Base-by-base conservation (phyloP, 2,797 vertebrate genomes). In the Sebastes hubbsi region DNA sequence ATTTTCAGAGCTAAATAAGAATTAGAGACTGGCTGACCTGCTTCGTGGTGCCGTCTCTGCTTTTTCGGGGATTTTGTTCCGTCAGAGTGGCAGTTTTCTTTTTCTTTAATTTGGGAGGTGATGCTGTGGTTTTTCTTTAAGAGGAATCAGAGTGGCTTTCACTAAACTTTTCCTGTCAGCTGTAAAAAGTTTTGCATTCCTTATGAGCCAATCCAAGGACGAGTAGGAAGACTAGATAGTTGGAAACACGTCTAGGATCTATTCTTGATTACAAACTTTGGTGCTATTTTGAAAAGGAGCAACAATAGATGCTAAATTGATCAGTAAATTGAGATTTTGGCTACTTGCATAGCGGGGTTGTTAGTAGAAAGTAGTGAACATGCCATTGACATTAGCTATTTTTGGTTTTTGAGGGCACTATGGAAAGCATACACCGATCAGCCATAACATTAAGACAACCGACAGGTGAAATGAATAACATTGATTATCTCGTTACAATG, bases 1-100 rank as follows among this genome's bases (percentile, higher is more conserved):
- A 89, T 91, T 91, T 91, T 91, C 77, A 69, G 76, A 77, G 78
- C 62, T 85, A 89, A 91, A 90, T 88, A 90, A 87, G 82, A 91
- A 87, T 88, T 83, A 88, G 72, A 66, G 81, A 54, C 42, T 54
- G 84, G 75, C 70, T 68, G 78, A 87, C 81, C 63, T 77, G 81
- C 72, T 86, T 72, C 29, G 0, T 65, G 32, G 29, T 59, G 4
- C 22, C 59, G 52, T 81, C 42, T 79, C 71, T 73, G 27, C 75
- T 86, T 85, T 72, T 46, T n/a, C 4, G 55, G 56, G 34, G 5
- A 5, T 81, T 88, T 77, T 84, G 42, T 79, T 66, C 13, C 3
- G 27, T 52, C 62, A 54, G 27, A 67, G 55, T 71, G 36, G 68
- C 59, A 80, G 67, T 68, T 85, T 67, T 69, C 60, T 78, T 46